Percentiles rank a stretch among this genome's conserved stretches.
These are phyloP conservation scores for Lytechinus pictus DNA, from an alignment of 35 echinoderm and acorn worm genomes.

Conservation along the genomic window DNA sequence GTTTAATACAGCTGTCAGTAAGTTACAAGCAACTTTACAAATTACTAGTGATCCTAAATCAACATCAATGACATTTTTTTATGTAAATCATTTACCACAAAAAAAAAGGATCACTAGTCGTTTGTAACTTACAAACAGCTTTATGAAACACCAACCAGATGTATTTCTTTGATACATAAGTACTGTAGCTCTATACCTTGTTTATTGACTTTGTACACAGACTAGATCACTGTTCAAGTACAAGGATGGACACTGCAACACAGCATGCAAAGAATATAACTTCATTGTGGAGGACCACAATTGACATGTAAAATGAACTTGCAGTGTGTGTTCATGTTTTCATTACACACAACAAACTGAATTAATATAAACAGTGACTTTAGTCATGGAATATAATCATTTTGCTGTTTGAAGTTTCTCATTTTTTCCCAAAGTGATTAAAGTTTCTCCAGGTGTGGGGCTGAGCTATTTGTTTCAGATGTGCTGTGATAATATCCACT, in stretches of 20 bases:
- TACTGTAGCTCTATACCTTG: neutral
- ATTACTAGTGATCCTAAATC: no score
- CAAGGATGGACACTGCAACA: neutral
- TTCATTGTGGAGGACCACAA: slow-evolving; percentile 16
- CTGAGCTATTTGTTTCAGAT: neutral
- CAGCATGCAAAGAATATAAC: neutral
- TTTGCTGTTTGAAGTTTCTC: neutral
- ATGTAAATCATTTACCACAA: no score
- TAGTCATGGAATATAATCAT: neutral
- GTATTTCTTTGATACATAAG: no score
- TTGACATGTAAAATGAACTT: neutral
- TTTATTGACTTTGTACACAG: slow-evolving; percentile 5
- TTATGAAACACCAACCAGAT: no score
- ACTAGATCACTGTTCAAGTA: neutral
- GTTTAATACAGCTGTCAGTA: no score
- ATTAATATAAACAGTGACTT: neutral
- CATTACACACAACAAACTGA: neutral
- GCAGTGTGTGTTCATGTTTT: neutral
- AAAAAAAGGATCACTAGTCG: no score
- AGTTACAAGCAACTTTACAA: no score
- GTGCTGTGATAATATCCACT: neutral
- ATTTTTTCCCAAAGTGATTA: neutral
- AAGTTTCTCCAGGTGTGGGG: neutral
- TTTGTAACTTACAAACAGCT: no score
- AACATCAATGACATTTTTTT: no score